Conservation (phyloP, 2,888 invertebrate genomes). For the Acronicta leporina region DNA sequence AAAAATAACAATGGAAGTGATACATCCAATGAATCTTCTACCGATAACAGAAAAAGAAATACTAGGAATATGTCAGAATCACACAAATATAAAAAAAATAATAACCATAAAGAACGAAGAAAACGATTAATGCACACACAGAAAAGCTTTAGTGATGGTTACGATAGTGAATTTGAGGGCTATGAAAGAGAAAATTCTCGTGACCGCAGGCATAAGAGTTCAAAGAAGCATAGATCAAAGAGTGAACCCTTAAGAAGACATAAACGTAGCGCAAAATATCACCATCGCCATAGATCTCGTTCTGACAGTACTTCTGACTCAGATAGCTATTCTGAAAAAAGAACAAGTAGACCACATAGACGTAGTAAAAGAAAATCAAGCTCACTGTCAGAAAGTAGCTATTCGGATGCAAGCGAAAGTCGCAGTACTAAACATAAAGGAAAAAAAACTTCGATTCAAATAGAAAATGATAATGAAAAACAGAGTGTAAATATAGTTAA, state of each 20-base stretch:
- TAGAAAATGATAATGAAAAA: slow-evolving; percentile 80
- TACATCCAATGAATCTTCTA: slow-evolving; percentile 83
- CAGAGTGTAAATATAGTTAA: slow-evolving; percentile 85
- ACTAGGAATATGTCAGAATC: slow-evolving; percentile 65
- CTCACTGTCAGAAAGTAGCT: slow-evolving; percentile 81
- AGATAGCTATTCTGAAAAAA: slow-evolving; percentile 75
- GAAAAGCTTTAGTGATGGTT: slow-evolving; percentile 87
- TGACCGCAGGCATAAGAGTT: slow-evolving; percentile 68
- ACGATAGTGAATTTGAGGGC: slow-evolving; percentile 80
- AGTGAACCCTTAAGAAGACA: slow-evolving; percentile 82
- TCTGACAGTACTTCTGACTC: slow-evolving; percentile 78
- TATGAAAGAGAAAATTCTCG: slow-evolving; percentile 63
- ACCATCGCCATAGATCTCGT: slow-evolving; percentile 70
- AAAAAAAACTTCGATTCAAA: slow-evolving; percentile 85
- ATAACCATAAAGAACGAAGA: slow-evolving; percentile 74
- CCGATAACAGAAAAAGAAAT: slow-evolving; percentile 73
- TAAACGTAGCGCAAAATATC: slow-evolving; percentile 70
- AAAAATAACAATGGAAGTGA: slow-evolving; percentile 72
- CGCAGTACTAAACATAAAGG: slow-evolving; percentile 81
- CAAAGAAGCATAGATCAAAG: slow-evolving; percentile 83
- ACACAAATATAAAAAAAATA: slow-evolving; percentile 69
- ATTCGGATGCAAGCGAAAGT: slow-evolving; percentile 81
- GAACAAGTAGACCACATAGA: slow-evolving; percentile 80
- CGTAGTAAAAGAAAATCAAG: slow-evolving; percentile 80
- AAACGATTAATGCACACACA: slow-evolving; percentile 76